Percentiles rank a stretch among this genome's conserved stretches.
These are phyloP conservation scores for Emydocephalus ijimae DNA, from an alignment of 2,113 vertebrate species.

Conservation along the genomic window DNA sequence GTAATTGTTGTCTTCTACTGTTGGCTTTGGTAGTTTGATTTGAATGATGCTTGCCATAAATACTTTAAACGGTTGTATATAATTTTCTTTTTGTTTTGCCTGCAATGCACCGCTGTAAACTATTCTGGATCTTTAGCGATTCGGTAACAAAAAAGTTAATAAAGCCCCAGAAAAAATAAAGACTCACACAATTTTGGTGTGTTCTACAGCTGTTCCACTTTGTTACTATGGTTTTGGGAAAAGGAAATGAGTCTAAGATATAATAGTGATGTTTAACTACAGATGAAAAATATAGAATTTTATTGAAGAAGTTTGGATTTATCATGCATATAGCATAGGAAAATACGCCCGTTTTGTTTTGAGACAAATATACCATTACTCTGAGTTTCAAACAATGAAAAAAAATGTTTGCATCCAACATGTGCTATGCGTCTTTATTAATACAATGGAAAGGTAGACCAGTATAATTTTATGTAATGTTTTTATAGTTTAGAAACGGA, in stretches of 20 bases:
- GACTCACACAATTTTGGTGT: not conserved
- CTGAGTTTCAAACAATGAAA: not conserved
- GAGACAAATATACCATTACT: not conserved
- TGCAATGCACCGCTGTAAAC: not conserved
- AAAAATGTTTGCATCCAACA: not conserved
- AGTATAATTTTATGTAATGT: not conserved
- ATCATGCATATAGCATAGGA: not conserved
- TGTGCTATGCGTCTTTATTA: not conserved
- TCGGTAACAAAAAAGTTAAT: not conserved
- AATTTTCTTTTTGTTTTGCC: not conserved
- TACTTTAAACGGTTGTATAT: not conserved
- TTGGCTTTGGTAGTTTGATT: not conserved
- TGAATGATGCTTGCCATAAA: not conserved
- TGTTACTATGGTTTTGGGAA: not conserved
- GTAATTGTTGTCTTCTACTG: not conserved
- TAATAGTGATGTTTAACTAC: not conserved
- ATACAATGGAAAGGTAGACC: not conserved
- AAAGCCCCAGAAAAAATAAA: not conserved
- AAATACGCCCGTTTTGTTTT: not conserved
- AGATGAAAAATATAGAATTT: not conserved
- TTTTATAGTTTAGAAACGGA: not conserved
- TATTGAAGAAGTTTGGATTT: not conserved
- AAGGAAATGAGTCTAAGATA: not conserved
- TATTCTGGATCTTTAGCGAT: not conserved
- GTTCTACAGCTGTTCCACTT: not conserved